Conservation (phyloP, 2,888 invertebrate species). For the Metopia argyrocephala region DNA sequence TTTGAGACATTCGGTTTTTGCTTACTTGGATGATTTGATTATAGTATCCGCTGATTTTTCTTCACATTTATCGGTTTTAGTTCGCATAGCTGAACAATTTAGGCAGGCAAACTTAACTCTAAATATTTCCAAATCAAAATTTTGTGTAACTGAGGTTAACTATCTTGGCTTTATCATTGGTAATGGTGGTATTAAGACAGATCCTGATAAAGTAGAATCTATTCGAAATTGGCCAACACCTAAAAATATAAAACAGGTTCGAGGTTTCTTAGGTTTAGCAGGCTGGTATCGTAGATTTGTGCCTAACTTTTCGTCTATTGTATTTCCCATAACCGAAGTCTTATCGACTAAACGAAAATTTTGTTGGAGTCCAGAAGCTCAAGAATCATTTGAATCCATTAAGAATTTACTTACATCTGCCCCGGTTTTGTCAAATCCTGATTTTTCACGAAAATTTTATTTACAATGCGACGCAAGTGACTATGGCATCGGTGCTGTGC, state of each 20-base stretch:
- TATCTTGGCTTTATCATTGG: too few relatives aligned
- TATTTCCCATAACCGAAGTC: slow-evolving; percentile 36
- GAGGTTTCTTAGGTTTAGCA: too few relatives aligned
- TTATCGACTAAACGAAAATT: slow-evolving; percentile 5
- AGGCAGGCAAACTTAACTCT: background rate
- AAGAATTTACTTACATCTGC: slow-evolving; percentile 24
- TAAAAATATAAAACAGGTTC: too few relatives aligned
- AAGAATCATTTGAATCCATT: slow-evolving; percentile 18
- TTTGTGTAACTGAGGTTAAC: too few relatives aligned
- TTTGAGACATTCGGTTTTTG: slow-evolving; percentile 52
- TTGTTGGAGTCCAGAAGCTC: background rate
- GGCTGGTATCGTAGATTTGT: slow-evolving; percentile 32
- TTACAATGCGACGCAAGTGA: too few relatives aligned
- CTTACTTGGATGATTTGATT: slow-evolving; percentile 44
- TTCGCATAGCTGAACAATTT: background rate
- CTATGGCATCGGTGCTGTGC: too few relatives aligned
- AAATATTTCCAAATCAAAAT: background rate
- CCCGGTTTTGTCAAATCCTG: slow-evolving; percentile 29
- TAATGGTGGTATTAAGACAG: too few relatives aligned
- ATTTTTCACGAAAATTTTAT: slow-evolving; percentile 41
- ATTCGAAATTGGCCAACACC: too few relatives aligned
- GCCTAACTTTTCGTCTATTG: too few relatives aligned
- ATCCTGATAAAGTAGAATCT: too few relatives aligned
- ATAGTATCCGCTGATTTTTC: too few relatives aligned
- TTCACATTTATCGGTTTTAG: background rate